phyloP scores from a whole-genome alignment of 2,797 vertebrate genomes.

The Propithecus deckenii region DNA sequence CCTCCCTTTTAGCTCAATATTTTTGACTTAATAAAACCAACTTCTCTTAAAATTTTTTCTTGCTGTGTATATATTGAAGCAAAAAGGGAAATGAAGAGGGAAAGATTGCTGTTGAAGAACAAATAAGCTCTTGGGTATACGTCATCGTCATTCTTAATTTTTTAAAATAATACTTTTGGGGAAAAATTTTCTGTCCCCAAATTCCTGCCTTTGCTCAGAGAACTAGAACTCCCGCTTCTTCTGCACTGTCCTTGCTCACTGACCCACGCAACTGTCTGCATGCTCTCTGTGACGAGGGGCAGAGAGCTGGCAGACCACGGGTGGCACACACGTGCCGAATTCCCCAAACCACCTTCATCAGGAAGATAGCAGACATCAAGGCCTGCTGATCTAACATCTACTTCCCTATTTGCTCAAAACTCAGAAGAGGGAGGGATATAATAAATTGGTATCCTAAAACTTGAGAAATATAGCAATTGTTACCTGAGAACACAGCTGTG shows the following conservation, averaged over 20 bases:
- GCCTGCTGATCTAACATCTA: not conserved
- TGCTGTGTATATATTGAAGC: not conserved
- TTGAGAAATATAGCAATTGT: fast-evolving
- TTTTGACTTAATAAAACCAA: not conserved
- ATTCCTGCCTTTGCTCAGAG: not conserved
- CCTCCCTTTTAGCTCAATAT: not conserved
- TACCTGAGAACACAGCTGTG: not conserved
- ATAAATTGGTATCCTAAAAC: not conserved
- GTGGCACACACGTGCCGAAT: fast-evolving
- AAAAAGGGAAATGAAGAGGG: not conserved
- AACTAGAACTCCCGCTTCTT: not conserved
- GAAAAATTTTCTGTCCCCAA: too few species aligned
- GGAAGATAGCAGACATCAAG: fast-evolving
- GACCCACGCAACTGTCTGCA: fast-evolving
- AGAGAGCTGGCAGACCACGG: fast-evolving
- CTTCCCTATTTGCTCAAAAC: not conserved
- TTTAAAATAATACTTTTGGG: not conserved
- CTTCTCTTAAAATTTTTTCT: not conserved
- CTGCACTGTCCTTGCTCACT: fast-evolving
- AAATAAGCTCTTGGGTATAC: not conserved
- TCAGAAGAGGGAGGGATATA: not conserved
- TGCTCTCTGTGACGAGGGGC: fast-evolving
- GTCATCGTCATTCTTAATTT: not conserved
- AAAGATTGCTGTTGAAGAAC: not conserved
- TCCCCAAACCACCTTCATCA: not conserved